phyloP scores from a whole-genome alignment of 2,797 vertebrate genomes.

The Clamator glandarius region DNA sequence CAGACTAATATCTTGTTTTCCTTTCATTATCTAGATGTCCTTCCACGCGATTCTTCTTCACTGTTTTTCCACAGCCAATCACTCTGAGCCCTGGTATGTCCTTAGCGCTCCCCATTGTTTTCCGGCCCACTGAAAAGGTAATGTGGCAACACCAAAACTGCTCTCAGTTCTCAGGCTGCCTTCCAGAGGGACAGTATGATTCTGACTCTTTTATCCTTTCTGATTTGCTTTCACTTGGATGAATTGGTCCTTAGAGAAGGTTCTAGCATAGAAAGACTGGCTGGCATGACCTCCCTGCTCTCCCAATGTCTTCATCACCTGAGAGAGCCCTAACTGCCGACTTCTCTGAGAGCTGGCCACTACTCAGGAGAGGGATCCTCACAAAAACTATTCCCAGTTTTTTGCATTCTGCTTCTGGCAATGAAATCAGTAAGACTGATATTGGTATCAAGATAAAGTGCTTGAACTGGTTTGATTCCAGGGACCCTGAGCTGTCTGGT shows the following conservation, averaged over 20 bases:
- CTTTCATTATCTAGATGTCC: not conserved
- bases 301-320: not conserved
- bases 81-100: conserved; percentile 88
- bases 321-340: not conserved
- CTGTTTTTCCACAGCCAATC: conserved; percentile 79
- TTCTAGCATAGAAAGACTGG: not conserved
- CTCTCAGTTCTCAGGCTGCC: not conserved
- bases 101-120: conserved; percentile 84
- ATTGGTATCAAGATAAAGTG: not conserved
- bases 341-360: not conserved
- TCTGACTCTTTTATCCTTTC: not conserved
- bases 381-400: not conserved
- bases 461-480: not conserved
- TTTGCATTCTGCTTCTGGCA: not conserved
- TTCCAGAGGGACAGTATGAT: not conserved
- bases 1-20: not conserved
- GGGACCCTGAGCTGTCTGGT: not conserved
- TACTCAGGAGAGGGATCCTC: not conserved
- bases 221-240: not conserved
- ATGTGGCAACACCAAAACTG: not conserved
- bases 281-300: not conserved
- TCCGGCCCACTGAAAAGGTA: conserved; percentile 89
- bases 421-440: not conserved
- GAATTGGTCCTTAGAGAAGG: not conserved
- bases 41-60: conserved; percentile 84